Conservation (phyloP, 2,113 vertebrate species). For the Crotalus viridis region DNA sequence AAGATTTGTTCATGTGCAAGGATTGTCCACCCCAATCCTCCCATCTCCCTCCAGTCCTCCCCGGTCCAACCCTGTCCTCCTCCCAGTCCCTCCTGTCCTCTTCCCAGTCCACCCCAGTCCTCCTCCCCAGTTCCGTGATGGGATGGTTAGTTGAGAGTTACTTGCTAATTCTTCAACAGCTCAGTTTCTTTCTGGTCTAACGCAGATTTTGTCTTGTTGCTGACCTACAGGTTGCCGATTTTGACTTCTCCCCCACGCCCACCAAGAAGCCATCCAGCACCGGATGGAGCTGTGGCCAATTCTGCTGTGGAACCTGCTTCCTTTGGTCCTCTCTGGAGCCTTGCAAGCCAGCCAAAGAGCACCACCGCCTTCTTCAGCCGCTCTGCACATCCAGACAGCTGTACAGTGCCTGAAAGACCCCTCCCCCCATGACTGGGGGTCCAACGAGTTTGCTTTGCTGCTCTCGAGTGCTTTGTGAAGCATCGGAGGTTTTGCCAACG, state of each 20-base stretch:
- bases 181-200: neutral
- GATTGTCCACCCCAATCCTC: neutral
- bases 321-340: slow-evolving; percentile 53
- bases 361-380: slow-evolving; percentile 64
- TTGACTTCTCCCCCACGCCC: slow-evolving; percentile 70
- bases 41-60: too few species aligned
- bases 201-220: neutral
- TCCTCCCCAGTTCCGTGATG: neutral
- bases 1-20: neutral
- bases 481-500: neutral
- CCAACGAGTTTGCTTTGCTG: neutral
- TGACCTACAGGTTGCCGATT: slow-evolving; percentile 68
- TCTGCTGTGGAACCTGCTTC: slow-evolving; percentile 63
- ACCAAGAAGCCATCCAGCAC: slow-evolving; percentile 54
- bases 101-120: too few species aligned
- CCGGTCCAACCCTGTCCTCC: too few species aligned
- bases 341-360: slow-evolving; percentile 57
- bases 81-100: too few species aligned
- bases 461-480: neutral
- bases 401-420: slow-evolving; percentile 63
- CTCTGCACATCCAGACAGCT: slow-evolving; percentile 69
- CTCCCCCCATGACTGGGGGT: rapidly evolving
- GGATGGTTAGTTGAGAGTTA: neutral
- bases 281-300: slow-evolving; percentile 47
- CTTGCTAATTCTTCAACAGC: neutral